phyloP scores from a whole-genome alignment of 2,113 vertebrate genomes.

The Physeter macrocephalus region DNA sequence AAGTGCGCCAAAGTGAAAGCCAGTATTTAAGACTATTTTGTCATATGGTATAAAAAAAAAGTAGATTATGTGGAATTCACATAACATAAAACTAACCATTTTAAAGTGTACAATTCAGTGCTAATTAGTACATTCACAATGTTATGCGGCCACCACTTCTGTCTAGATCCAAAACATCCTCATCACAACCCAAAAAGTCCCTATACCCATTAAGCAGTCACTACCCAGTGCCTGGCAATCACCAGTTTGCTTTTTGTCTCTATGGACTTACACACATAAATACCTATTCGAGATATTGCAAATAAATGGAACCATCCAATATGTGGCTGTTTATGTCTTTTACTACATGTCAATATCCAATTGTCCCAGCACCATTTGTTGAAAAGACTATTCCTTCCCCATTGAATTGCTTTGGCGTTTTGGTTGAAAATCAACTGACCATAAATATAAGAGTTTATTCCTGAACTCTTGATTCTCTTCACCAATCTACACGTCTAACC shows the following conservation, averaged over 20 bases:
- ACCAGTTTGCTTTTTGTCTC: not conserved
- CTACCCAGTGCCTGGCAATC: not conserved
- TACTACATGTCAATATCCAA: not conserved
- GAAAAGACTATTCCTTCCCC: not conserved
- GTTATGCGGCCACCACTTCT: not conserved
- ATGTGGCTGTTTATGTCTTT: not conserved
- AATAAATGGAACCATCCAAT: not conserved
- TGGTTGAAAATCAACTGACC: not conserved
- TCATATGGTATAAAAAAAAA: not conserved
- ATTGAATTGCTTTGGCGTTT: not conserved
- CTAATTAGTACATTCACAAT: not conserved
- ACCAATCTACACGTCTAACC: not conserved
- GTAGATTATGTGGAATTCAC: not conserved
- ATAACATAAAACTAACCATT: not conserved
- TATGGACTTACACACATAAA: not conserved
- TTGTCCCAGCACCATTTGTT: not conserved
- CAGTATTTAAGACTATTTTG: constrained; percentile 3
- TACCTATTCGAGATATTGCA: not conserved
- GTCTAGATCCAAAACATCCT: not conserved
- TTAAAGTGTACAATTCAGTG: not conserved
- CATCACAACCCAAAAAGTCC: not conserved
- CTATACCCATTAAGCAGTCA: not conserved
- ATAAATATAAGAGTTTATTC: not conserved
- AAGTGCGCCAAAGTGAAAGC: not conserved
- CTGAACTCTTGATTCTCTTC: not conserved